These are phyloP conservation scores for Drosophila dives DNA, from an alignment of 2,888 invertebrate genomes.

Conservation along the genomic window DNA sequence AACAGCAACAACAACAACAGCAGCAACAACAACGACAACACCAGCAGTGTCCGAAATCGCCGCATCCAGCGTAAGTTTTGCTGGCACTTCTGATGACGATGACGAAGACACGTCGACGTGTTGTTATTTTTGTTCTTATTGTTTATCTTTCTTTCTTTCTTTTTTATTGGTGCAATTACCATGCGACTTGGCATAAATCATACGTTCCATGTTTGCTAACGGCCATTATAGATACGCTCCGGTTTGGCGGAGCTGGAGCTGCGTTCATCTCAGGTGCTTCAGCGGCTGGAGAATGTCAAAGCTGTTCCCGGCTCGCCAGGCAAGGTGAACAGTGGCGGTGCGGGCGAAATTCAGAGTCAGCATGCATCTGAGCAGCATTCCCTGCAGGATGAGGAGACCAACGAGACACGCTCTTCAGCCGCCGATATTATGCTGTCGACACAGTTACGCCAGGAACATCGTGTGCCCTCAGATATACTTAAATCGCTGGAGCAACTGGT, in stretches of 20 bases:
- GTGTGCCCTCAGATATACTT: conserved; percentile 85
- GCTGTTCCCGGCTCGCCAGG: conserved; percentile 60
- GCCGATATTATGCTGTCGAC: conserved; percentile 48
- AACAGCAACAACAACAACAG: conserved; percentile 18
- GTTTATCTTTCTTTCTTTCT: background rate
- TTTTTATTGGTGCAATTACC: conserved; percentile 5
- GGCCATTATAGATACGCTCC: conserved; percentile 86
- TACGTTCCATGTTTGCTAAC: conserved; percentile 31
- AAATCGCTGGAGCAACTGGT: conserved; percentile 88
- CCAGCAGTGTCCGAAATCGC: conserved; percentile 81
- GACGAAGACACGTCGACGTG: conserved; percentile 51
- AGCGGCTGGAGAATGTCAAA: conserved; percentile 88
- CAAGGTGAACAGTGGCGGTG: conserved; percentile 26
- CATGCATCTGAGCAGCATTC: background rate
- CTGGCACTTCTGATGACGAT: conserved; percentile 67
- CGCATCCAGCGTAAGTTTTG: conserved; percentile 83
- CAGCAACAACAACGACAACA: conserved; percentile 30
- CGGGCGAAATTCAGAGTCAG: conserved; percentile 10
- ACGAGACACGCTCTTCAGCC: conserved; percentile 7
- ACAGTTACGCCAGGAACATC: conserved; percentile 86
- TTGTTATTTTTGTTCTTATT: conserved; percentile 6
- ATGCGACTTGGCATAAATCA: conserved; percentile 6
- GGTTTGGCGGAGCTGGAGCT: conserved; percentile 89
- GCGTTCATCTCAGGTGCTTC: conserved; percentile 90
- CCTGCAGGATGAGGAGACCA: conserved; percentile 5